Evolutionary conservation across 2,888 invertebrate genomes (phyloP).

Genomic region (Anorthoa munda): DNA sequence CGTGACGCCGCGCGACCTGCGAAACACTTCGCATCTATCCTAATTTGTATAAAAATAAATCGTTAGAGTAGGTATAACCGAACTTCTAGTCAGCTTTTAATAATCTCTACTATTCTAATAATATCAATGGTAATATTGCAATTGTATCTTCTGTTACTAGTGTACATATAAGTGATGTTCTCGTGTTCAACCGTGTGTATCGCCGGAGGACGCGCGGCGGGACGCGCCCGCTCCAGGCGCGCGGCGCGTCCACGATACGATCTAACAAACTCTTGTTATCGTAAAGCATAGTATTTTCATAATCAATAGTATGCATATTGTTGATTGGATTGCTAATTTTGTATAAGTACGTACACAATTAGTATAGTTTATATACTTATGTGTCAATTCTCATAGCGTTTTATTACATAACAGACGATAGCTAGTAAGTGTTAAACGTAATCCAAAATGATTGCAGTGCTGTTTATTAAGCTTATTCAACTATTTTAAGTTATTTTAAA

Average conservation of each 20-base stretch:
- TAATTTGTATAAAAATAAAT: constrained; percentile 78
- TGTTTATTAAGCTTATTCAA: constrained; percentile 83
- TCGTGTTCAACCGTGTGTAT: constrained; percentile 76
- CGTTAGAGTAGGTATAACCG: constrained; percentile 87
- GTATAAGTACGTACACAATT: constrained; percentile 91
- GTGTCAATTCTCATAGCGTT: constrained; percentile 91
- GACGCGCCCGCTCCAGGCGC: constrained; percentile 59
- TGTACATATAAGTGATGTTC: constrained; percentile 81
- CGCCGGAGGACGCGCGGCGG: constrained; percentile 19
- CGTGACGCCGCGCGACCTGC: constrained; percentile 46
- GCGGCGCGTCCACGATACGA: constrained; percentile 69
- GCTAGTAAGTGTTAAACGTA: constrained; percentile 90
- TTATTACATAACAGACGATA: constrained; percentile 90
- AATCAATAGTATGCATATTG: constrained; percentile 89
- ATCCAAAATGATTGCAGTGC: constrained; percentile 83
- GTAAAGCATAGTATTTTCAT: constrained; percentile 88
- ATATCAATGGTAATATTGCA: constrained; percentile 84
- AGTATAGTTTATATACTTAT: constrained; percentile 92
- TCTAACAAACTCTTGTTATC: constrained; percentile 82
- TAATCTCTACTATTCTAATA: constrained; percentile 87
- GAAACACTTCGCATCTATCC: constrained; percentile 63
- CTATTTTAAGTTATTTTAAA: constrained; percentile 71
- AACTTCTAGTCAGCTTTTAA: constrained; percentile 90
- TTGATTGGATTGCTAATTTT: constrained; percentile 90
- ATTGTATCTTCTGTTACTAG: constrained; percentile 84